A percentile compares a stretch with the other conserved stretches of the same genome.
These are phyloP conservation scores for Adineta ricciae DNA, from an alignment of 2,888 invertebrate species.

Conservation along the genomic window DNA sequence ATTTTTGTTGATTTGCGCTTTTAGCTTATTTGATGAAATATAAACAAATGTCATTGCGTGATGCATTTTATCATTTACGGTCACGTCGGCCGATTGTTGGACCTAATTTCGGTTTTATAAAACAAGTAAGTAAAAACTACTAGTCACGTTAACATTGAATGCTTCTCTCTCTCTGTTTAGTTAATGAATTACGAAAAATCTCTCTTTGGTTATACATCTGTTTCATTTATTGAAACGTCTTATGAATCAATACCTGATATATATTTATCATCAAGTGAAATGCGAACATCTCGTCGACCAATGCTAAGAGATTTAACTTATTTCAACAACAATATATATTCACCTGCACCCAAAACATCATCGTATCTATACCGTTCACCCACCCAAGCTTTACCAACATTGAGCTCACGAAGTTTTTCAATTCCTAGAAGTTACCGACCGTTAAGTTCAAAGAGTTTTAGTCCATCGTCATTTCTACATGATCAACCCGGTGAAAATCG, in stretches of 20 bases:
- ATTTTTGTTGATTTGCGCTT: neutral
- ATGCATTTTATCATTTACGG: constrained; percentile 1
- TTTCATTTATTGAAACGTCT: neutral
- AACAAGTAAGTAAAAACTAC: neutral
- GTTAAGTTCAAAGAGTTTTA: neutral
- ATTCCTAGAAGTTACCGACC: neutral
- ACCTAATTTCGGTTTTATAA: neutral
- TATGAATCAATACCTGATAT: neutral
- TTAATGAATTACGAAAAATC: neutral
- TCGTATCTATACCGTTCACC: neutral
- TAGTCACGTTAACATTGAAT: too few species aligned
- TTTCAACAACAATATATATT: neutral
- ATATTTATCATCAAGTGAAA: neutral
- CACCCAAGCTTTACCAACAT: neutral
- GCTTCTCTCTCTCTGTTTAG: neutral
- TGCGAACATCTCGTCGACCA: neutral
- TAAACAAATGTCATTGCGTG: neutral
- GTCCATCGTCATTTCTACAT: neutral
- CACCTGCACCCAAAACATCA: neutral
- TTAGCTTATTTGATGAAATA: constrained; percentile 6
- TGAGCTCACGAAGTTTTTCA: neutral
- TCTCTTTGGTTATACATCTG: neutral
- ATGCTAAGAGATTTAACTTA: neutral
- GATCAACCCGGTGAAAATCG: neutral
- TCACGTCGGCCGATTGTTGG: neutral